Evolutionary conservation across 35 echinoderm and acorn worm genomes (phyloP).

Genomic region (Apostichopus parvimensis): DNA sequence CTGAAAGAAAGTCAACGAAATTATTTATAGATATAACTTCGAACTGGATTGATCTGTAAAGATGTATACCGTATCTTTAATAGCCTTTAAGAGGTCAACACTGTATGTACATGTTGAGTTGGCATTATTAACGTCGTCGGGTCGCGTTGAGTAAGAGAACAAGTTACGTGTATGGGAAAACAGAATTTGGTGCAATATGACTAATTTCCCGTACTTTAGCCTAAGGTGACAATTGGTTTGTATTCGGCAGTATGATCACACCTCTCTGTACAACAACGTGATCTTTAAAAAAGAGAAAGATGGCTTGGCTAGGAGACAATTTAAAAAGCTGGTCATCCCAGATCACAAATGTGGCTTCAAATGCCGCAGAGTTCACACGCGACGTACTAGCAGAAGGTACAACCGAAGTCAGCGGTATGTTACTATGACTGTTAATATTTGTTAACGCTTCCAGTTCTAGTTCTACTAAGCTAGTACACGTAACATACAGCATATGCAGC

Average conservation of each 20-base stretch:
- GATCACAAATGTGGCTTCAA: conserved; percentile 69
- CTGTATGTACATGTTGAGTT: conserved; percentile 6
- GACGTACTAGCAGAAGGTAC: conserved; percentile 91
- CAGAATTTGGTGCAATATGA: background rate
- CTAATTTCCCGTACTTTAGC: background rate
- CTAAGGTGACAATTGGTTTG: background rate
- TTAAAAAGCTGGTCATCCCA: conserved; percentile 83
- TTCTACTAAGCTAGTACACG: too few relatives aligned
- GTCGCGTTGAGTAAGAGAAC: too few relatives aligned
- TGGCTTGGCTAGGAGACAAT: conserved; percentile 99
- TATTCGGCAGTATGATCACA: background rate
- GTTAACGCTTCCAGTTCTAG: too few relatives aligned
- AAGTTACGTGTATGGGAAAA: too few relatives aligned
- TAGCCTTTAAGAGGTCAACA: background rate
- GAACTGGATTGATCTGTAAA: too few relatives aligned
- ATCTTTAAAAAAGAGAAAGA: conserved; percentile 27
- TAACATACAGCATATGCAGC: too few relatives aligned
- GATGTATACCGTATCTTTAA: too few relatives aligned
- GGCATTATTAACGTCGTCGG: background rate
- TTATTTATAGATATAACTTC: too few relatives aligned
- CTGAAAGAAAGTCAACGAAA: too few relatives aligned
- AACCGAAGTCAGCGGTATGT: conserved; percentile 84
- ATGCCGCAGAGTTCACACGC: conserved; percentile 77
- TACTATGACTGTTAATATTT: background rate
- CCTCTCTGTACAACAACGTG: background rate